Conservation (phyloP, 2,888 invertebrate genomes). For the Diplazon laetatorius region DNA sequence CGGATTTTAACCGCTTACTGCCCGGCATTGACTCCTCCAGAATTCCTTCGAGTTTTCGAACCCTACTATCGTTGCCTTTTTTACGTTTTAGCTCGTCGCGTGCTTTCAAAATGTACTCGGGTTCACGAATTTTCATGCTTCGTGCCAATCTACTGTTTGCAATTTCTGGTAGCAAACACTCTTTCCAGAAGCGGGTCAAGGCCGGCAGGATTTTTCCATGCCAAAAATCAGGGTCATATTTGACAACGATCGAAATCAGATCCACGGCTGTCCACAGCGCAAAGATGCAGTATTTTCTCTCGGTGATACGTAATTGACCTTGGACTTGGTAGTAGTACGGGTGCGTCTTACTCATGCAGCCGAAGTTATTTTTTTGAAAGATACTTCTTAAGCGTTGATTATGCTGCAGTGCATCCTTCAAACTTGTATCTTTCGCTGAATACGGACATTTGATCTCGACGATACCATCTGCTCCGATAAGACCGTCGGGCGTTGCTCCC, state of each 20-base stretch:
- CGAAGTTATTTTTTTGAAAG: too few relatives aligned
- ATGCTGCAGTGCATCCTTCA: too few relatives aligned
- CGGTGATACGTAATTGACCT: conserved; percentile 61
- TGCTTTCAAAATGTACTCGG: conserved; percentile 53
- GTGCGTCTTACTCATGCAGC: too few relatives aligned
- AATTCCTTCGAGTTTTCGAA: background rate
- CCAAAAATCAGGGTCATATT: conserved; percentile 63
- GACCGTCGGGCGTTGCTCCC: conserved; percentile 67
- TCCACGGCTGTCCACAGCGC: conserved; percentile 55
- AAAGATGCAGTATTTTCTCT: conserved; percentile 3
- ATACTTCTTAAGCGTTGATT: too few relatives aligned
- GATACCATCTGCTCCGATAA: conserved; percentile 62
- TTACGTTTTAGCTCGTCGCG: background rate
- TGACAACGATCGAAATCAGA: conserved; percentile 34
- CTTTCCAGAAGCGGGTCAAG: conserved; percentile 62
- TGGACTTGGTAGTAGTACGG: conserved; percentile 67
- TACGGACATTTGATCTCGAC: too few relatives aligned
- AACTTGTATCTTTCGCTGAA: too few relatives aligned
- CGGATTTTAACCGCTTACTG: too few relatives aligned
- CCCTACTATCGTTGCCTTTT: too few relatives aligned
- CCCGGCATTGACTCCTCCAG: too few relatives aligned
- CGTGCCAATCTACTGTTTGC: conserved; percentile 61
- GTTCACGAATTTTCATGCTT: conserved; percentile 59
- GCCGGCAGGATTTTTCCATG: conserved; percentile 48
- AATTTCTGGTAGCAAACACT: conserved; percentile 70